phyloP scores from a whole-genome alignment of 2,797 vertebrate genomes.

The Oryzias sinensis region DNA sequence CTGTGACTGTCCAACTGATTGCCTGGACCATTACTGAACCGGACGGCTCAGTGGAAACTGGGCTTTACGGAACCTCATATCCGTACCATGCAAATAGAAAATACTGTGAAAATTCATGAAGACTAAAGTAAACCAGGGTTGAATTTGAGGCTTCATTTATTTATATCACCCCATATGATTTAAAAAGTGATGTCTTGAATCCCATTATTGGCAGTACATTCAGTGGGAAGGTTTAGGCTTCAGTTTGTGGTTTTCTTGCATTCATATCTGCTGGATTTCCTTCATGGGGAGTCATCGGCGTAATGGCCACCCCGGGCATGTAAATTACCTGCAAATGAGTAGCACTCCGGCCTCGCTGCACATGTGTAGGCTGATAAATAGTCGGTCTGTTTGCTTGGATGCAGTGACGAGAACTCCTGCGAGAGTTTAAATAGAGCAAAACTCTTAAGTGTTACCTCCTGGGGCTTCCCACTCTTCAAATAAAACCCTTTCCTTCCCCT shows the following conservation, averaged over 20 bases:
- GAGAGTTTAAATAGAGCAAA: conserved; percentile 57
- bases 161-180: background rate
- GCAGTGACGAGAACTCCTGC: conserved; percentile 62
- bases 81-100: no score
- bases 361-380: conserved; percentile 73
- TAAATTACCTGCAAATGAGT: conserved; percentile 64
- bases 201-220: no score
- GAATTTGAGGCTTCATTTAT: no score
- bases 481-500: conserved; percentile 65
- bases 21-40: no score
- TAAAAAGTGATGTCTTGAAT: conserved; percentile 2
- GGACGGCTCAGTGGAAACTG: no score
- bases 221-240: no score
- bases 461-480: conserved; percentile 73
- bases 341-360: conserved; percentile 42
- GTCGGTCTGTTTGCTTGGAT: conserved; percentile 67
- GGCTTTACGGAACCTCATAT: no score
- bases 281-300: conserved; percentile 47
- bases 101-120: no score
- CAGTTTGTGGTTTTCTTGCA: conserved; percentile 17
- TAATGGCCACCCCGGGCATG: conserved; percentile 63
- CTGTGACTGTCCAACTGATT: no score
- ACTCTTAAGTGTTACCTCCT: conserved; percentile 74
- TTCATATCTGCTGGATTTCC: conserved; percentile 37
- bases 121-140: no score